Evolutionary conservation across 30 jellyfish, hydroid and myxozoan genomes (phyloP).

Genomic region (Hydractinia symbiolongicarpus): DNA sequence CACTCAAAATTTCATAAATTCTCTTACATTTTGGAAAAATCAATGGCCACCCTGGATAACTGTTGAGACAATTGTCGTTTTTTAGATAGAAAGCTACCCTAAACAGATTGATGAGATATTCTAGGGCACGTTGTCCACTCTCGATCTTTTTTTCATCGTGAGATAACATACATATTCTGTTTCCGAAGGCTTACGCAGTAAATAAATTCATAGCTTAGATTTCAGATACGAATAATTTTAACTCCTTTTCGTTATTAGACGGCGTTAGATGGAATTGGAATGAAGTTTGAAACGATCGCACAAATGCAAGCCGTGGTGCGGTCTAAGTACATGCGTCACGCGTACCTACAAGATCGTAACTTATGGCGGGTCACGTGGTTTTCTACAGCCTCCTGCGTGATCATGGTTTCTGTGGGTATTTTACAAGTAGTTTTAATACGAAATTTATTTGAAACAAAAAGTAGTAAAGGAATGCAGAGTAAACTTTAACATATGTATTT

Average conservation of each 20-base stretch:
- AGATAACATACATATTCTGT: too few species aligned
- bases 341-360: slow-evolving; percentile 48
- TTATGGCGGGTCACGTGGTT: slow-evolving; percentile 54
- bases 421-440: slow-evolving; percentile 62
- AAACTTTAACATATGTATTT: background rate
- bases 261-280: slow-evolving; percentile 16
- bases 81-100: too few species aligned
- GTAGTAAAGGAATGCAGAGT: slow-evolving; percentile 19
- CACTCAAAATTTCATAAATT: too few species aligned
- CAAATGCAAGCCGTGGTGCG: slow-evolving; percentile 50
- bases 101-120: too few species aligned
- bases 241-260: slow-evolving; percentile 7
- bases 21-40: too few species aligned
- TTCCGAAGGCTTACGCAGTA: too few species aligned
- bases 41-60: too few species aligned
- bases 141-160: too few species aligned
- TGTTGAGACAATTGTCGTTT: too few species aligned
- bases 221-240: background rate
- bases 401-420: slow-evolving; percentile 61
- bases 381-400: slow-evolving; percentile 49
- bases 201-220: too few species aligned
- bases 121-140: too few species aligned
- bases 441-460: slow-evolving; percentile 53
- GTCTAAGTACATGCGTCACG: slow-evolving; percentile 67
- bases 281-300: slow-evolving; percentile 52